Evolutionary conservation across 2,797 vertebrate genomes (phyloP).

Genomic region (Paedocypris micromegethes): DNA sequence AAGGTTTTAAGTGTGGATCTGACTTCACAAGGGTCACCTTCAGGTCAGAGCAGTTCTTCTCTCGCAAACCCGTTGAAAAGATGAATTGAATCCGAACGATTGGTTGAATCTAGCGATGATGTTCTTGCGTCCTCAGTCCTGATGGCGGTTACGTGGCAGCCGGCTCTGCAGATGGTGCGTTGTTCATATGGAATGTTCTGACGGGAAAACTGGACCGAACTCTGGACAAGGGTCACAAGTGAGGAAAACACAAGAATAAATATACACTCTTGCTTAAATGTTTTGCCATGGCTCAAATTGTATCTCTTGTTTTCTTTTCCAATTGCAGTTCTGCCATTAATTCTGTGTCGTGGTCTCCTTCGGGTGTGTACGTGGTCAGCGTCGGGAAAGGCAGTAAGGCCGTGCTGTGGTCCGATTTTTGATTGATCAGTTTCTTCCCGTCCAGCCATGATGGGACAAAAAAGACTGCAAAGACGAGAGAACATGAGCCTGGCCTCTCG

Average conservation of each 20-base stretch:
- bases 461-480: slow-evolving; percentile 5
- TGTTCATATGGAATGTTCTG: slow-evolving; percentile 89
- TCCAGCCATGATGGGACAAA: background rate
- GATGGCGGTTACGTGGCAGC: slow-evolving; percentile 84
- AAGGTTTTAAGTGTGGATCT: slow-evolving; percentile 93
- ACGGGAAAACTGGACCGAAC: slow-evolving; percentile 84
- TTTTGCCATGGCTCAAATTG: too few relatives aligned
- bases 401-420: slow-evolving; percentile 90
- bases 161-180: slow-evolving; percentile 85
- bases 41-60: slow-evolving; percentile 70
- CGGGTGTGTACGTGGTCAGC: slow-evolving; percentile 80
- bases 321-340: slow-evolving; percentile 83
- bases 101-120: background rate
- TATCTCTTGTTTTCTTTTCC: slow-evolving; percentile 13
- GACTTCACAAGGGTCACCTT: slow-evolving; percentile 95
- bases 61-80: too few relatives aligned
- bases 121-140: slow-evolving; percentile 67
- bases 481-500: slow-evolving; percentile 18
- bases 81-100: background rate
- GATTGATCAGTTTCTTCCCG: slow-evolving; percentile 53
- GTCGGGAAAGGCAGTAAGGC: slow-evolving; percentile 92
- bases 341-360: slow-evolving; percentile 88
- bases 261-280: background rate
- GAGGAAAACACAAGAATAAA: slow-evolving; percentile 35
- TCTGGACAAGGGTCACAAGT: slow-evolving; percentile 88